Base-by-base conservation (phyloP, 2,113 vertebrate species). In the Arvicanthis niloticus region DNA sequence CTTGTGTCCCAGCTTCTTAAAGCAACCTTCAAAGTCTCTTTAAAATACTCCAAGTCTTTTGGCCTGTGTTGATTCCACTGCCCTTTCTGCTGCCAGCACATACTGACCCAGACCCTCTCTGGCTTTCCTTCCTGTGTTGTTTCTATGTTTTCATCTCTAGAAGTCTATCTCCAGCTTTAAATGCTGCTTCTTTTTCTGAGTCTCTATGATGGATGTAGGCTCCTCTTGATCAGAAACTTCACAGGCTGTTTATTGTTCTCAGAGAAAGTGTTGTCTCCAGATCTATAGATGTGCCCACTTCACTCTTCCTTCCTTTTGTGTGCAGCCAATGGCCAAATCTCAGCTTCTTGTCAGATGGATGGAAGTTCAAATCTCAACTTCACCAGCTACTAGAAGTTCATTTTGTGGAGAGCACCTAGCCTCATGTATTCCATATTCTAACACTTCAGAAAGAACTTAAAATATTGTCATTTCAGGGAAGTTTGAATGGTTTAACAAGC, bases 161-260 rank as follows among this genome's bases (percentile, higher is more conserved):
- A 68, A 68, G 31, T 68, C 0, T 68, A 68, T 68, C 13, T 16
- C 37, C 13, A 62, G 70, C 31, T 9, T 90, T 73, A 77, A 34
- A 62, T 80, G 29, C 29, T 78, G 29, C 42, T 96, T 76, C 53
- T 96, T 91, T 87, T 48, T 88, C 60, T 95, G 40, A 75, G 29
- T 81, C 42, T 34, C 7, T 48, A 16, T 31, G 3, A 56, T 90
- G 42, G 73, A 95, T 68, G 67, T 51, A 78, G 21, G 7, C 9
- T 78, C 15, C 51, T 42, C 10, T 45, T 76, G 53, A 62, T 93
- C n/a, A 89, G 42, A 91, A 91, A 68, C 75, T 34, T 31, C 51
- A 45, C 10, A 93, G 19, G 65, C 48, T 72, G 15, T 16, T 72
- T 37, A 11, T 8, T 95, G 42, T 81, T 40, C 4, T 89, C 29